Conservation (phyloP, 2,888 invertebrate species). For the Carterocephalus palaemon region DNA sequence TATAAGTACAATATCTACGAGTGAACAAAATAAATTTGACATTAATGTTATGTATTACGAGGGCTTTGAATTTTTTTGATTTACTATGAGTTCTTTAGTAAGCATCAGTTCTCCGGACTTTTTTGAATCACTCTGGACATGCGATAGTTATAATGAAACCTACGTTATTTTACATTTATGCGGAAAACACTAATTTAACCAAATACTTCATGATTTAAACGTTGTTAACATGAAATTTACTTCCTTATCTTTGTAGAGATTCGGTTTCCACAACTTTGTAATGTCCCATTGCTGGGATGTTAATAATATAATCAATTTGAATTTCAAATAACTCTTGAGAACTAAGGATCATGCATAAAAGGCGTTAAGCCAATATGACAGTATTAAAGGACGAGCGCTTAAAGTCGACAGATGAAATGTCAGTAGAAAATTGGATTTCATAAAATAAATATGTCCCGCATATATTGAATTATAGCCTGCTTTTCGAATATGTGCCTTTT, state of each 20-base stretch:
- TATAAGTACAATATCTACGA: too few species aligned
- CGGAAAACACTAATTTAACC: too few species aligned
- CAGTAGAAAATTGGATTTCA: slow-evolving; percentile 79
- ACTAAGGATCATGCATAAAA: slow-evolving; percentile 53
- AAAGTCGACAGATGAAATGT: slow-evolving; percentile 78
- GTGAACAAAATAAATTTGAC: too few species aligned
- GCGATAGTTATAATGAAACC: too few species aligned
- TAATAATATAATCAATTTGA: slow-evolving; percentile 23
- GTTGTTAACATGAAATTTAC: slow-evolving; percentile 10
- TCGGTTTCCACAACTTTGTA: slow-evolving; percentile 22
- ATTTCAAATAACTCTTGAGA: slow-evolving; percentile 30
- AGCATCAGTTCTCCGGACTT: too few species aligned
- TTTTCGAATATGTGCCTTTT: slow-evolving; percentile 39
- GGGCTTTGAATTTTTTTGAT: too few species aligned
- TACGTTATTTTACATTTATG: too few species aligned
- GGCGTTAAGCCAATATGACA: slow-evolving; percentile 72
- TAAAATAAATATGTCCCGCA: slow-evolving; percentile 77
- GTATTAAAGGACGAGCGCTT: slow-evolving; percentile 65
- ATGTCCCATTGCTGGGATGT: slow-evolving; percentile 16
- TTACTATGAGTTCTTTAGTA: too few species aligned
- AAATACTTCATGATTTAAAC: too few species aligned
- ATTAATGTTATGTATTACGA: too few species aligned
- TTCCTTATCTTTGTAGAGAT: slow-evolving; percentile 5
- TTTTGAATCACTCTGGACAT: too few species aligned
- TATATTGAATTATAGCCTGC: slow-evolving; percentile 52